Percentiles rank a stretch among this genome's conserved stretches.
These are phyloP conservation scores for Alectoris magna DNA, from an alignment of 2,797 vertebrate species.

Conservation along the genomic window DNA sequence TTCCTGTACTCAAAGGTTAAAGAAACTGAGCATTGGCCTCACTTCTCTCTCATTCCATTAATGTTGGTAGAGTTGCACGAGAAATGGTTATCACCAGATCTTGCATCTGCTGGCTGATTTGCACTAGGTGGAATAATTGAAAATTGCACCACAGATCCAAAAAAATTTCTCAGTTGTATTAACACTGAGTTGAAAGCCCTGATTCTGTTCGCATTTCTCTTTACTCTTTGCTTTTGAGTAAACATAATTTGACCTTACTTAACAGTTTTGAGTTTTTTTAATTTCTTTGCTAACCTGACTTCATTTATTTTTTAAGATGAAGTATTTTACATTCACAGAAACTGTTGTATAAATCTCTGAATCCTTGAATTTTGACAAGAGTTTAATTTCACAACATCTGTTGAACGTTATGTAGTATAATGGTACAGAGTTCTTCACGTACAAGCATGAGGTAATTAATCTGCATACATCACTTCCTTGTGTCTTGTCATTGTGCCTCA, in stretches of 20 bases:
- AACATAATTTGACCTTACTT: background rate
- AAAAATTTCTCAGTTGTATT: background rate
- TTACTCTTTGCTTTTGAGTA: conserved; percentile 24
- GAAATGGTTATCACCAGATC: background rate
- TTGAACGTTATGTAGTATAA: conserved; percentile 79
- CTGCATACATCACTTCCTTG: conserved; percentile 66
- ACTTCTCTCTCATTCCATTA: background rate
- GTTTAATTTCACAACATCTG: conserved; percentile 83
- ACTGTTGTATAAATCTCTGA: conserved; percentile 24
- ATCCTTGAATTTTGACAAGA: conserved; percentile 59
- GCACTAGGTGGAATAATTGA: conserved; percentile 4
- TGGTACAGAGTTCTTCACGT: conserved; percentile 47
- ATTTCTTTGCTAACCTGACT: background rate
- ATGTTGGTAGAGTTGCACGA: background rate
- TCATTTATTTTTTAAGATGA: conserved; percentile 3
- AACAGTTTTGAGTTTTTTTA: background rate
- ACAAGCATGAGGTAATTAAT: conserved; percentile 78
- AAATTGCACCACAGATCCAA: background rate
- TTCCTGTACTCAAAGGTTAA: background rate
- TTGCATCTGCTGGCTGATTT: background rate
- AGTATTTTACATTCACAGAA: conserved; percentile 43
- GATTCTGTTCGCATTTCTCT: background rate
- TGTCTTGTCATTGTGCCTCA: conserved; percentile 22
- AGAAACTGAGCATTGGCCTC: background rate
- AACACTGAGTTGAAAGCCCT: background rate